A percentile compares a stretch with the other conserved stretches of the same genome.
These are phyloP conservation scores for Harlomillsia oculata DNA, from an alignment of 1,140 invertebrate genomes.

Conservation along the genomic window DNA sequence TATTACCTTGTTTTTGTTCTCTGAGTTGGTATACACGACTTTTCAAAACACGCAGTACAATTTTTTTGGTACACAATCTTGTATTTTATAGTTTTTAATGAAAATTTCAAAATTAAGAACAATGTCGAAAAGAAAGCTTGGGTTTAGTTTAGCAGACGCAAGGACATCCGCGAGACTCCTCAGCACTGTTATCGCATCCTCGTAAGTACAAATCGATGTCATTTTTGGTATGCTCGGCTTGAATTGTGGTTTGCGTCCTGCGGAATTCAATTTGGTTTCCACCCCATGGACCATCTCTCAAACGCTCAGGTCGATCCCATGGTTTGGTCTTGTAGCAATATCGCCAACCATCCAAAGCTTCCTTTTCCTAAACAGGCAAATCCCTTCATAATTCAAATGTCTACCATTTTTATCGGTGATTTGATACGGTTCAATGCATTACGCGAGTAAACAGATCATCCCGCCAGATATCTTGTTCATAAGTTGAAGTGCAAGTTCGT, in stretches of 20 bases:
- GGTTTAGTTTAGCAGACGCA: no score
- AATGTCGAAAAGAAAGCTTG: no score
- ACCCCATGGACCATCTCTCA: constrained; percentile 31
- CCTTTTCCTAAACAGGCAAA: constrained; percentile 23
- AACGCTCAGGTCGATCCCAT: constrained; percentile 31
- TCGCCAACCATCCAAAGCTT: constrained; percentile 31
- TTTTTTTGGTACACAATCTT: no score
- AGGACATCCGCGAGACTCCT: no score
- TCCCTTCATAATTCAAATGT: not conserved
- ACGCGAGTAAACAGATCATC: constrained; percentile 25
- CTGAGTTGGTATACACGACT: no score
- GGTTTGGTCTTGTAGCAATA: constrained; percentile 30
- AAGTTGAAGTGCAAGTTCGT: constrained; percentile 30
- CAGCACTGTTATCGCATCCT: no score
- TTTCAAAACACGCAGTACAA: no score
- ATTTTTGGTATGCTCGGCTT: constrained; percentile 23
- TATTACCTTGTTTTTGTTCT: not conserved
- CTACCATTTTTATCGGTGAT: not conserved
- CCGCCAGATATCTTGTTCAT: constrained; percentile 33
- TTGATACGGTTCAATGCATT: not conserved
- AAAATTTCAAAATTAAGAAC: no score
- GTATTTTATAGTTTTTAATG: no score
- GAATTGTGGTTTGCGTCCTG: constrained; percentile 27
- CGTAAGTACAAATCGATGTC: constrained; percentile 26
- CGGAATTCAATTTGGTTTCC: constrained; percentile 33